A percentile compares a stretch with the other conserved stretches of the same genome.
phyloP scores from a whole-genome alignment of 2,113 vertebrate genomes.

The Chinchilla lanigera region DNA sequence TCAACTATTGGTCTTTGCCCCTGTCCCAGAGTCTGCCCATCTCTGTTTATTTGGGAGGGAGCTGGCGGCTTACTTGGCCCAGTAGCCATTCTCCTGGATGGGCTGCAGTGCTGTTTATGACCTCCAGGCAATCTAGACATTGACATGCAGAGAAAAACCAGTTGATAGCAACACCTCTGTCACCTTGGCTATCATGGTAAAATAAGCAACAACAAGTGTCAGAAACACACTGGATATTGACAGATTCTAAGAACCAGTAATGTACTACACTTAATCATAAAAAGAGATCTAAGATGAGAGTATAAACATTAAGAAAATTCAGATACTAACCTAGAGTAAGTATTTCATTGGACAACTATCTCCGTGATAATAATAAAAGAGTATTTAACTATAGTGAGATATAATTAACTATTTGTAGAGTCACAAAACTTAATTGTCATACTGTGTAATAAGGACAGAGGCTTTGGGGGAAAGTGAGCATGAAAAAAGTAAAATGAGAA shows the following conservation, averaged over 20 bases:
- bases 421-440: neutral
- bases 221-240: neutral
- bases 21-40: neutral
- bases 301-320: neutral
- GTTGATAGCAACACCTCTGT: neutral
- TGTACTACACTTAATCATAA: too few species aligned
- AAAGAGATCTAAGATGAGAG: neutral
- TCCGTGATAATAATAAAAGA: neutral
- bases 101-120: neutral
- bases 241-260: neutral
- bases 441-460: neutral
- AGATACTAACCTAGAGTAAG: neutral
- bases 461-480: neutral
- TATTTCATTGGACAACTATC: neutral
- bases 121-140: neutral
- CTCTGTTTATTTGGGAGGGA: neutral
- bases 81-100: neutral
- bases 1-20: neutral
- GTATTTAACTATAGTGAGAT: neutral
- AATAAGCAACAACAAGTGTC: neutral
- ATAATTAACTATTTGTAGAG: neutral
- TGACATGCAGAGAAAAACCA: neutral
- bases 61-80: neutral
- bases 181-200: neutral
- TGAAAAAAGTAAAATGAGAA: neutral